These are phyloP conservation scores for Tragulus kanchil DNA, from an alignment of 2,113 vertebrate genomes.

Conservation along the genomic window DNA sequence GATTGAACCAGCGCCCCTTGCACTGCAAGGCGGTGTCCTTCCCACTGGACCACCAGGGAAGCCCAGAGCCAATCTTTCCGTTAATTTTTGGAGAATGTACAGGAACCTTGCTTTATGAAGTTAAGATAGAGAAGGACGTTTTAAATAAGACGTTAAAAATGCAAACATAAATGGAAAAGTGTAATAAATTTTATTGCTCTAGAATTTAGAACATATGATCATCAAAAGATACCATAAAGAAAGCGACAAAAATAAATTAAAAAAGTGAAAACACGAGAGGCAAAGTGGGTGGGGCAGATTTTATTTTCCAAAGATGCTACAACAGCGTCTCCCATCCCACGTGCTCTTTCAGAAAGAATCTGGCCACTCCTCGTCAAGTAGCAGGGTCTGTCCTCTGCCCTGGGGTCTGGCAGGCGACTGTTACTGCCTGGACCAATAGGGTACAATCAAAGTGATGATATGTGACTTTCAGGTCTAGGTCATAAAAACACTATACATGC, in stretches of 20 bases:
- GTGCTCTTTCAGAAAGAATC: background rate
- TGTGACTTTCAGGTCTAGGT: background rate
- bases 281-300: background rate
- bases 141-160: background rate
- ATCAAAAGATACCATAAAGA: background rate
- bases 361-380: background rate
- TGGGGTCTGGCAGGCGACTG: background rate
- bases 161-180: background rate
- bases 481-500: background rate
- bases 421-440: background rate
- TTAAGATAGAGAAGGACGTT: background rate
- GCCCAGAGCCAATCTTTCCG: background rate
- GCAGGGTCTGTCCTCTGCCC: background rate
- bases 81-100: slow-evolving; percentile 26
- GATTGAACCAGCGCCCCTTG: no score
- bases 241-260: background rate
- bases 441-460: no score
- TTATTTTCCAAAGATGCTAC: background rate
- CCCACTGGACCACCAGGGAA: background rate
- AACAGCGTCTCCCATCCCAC: background rate
- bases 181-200: background rate
- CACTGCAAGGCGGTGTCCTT: no score
- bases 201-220: background rate
- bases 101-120: slow-evolving; percentile 30
- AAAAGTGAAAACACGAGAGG: background rate